Percentiles rank a stretch among this genome's conserved stretches.
Evolutionary conservation across 2,888 invertebrate species (phyloP).

Genomic region (Leptothorax acervorum): DNA sequence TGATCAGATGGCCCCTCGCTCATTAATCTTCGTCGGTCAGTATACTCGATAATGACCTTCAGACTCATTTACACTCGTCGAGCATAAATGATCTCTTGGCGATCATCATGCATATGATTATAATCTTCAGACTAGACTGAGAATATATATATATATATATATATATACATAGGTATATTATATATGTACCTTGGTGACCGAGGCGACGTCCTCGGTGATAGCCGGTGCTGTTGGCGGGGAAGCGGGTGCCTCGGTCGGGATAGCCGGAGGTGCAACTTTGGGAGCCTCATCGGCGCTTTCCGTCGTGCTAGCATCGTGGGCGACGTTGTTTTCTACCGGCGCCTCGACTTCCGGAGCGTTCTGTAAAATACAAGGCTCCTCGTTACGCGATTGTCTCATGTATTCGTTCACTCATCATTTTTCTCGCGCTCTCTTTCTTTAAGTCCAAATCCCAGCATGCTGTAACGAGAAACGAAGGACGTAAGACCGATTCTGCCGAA

Average conservation of each 20-base stretch:
- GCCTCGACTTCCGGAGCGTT: conserved; percentile 78
- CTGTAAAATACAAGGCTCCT: conserved; percentile 72
- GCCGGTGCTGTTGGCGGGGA: conserved; percentile 80
- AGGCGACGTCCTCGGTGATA: conserved; percentile 84
- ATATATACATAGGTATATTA: neutral
- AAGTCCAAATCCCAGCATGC: conserved; percentile 77
- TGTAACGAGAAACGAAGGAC: conserved; percentile 69
- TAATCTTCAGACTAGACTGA: conserved; percentile 53
- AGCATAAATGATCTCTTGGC: conserved; percentile 79
- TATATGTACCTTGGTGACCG: conserved; percentile 82
- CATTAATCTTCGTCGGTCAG: conserved; percentile 79
- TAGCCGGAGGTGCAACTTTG: conserved; percentile 79
- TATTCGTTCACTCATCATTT: neutral
- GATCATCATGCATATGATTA: conserved; percentile 80
- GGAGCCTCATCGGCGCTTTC: conserved; percentile 80
- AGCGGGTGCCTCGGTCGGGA: conserved; percentile 78
- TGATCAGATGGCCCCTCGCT: conserved; percentile 85
- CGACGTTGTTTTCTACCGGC: conserved; percentile 77
- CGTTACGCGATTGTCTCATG: conserved; percentile 39
- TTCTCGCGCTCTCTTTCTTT: conserved; percentile 12
- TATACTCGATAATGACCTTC: conserved; percentile 74
- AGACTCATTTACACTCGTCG: conserved; percentile 77
- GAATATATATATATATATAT: conserved; percentile 10
- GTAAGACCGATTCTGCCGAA: conserved; percentile 70
- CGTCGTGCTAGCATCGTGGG: conserved; percentile 76